Base-by-base conservation (phyloP, 2,797 vertebrate genomes). In the Enteromius paludinosus region DNA sequence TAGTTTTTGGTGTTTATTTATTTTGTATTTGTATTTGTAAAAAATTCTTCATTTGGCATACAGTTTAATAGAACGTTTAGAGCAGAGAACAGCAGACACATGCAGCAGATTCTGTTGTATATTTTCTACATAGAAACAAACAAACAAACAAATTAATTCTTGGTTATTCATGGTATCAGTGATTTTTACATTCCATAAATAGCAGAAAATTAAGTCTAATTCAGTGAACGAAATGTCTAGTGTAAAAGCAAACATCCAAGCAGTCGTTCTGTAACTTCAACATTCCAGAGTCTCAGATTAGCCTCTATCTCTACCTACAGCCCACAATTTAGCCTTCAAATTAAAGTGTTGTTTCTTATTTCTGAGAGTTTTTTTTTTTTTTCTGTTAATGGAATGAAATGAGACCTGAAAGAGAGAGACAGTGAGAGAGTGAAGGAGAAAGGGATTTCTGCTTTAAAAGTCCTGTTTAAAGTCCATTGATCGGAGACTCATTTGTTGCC, bases 371-470 rank as follows among this genome's bases (percentile, higher is more conserved):
- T n/a, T n/a, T n/a, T 62, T 84, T 59, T 33, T 76, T 64, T 70
- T 45, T 49, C 69, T 84, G 80, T 72, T 74, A 56, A 79, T 64
- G 70, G 81, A 80, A 64, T 80, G 78, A 81, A 84, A 72, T 41
- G 43, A 66, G 43, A 84, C 25, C 86, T 23, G n/a, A 84, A 41
- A 84, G 70, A 59, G 64, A 68, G 49, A 61, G 35, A 69, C 25
- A 69, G 30, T 18, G 68, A 65, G 59, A 70, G 81, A 49, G 43
- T 78, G 59, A 83, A 68, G 49, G 43, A 69, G 71, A 70, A 49
- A 76, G 45, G 25, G 52, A 62, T 81, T 81, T 77, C 47, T 79
- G 64, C 65, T 78, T 84, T 61, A 79, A 82, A 47, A 66, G 75
- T 52, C n/a, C 23, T 18, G 54, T 20, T 38, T 76, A 43, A 62